Evolutionary conservation across 2,888 invertebrate species (phyloP), one percentile per base, ranked within the genome.

Genomic region (Machimus rusticus): DNA sequence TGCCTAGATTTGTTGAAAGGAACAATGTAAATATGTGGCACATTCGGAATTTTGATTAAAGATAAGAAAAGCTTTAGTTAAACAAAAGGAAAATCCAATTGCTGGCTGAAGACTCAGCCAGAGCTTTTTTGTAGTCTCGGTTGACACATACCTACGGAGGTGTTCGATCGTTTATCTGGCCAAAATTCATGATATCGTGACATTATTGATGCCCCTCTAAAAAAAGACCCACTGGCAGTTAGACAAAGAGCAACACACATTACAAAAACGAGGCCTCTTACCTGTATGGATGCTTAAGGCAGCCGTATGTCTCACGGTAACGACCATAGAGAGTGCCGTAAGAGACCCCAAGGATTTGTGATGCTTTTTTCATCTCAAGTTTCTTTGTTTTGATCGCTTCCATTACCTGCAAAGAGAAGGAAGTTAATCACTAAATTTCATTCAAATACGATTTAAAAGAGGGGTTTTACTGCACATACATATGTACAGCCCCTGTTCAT

Each of bases 281-380:
- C 97, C 97, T 95, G 91, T 97, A 97, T 0, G 97, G 97, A 92
- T 97, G 95, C 93, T 97, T 97, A 88, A 97, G 94, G 91, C 97
- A 97, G 28, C 97, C 97, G 91, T 97, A 97, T 19, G 97, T 97
- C 93, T 98, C 98, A 5, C 98, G 94, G 92, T 98, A 98, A 90
- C 98, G 94, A 2, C 98, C 98, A 92, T 98, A 98, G 8, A 98
- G 94, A 0, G 98, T 98, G 5, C 98, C 98, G 93, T 98, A 98
- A 78, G 97, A 97, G 0, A 98, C 98, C 1, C 98, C 98, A 78
- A 98, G 93, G 87, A 98, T 95, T 92, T 98, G 97, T 2, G 98
- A 97, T 2, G 97, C 98, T 90, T 97, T 97, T 93, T 98, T 98
- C 98, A 98, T 98, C 93, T 98, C 98, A 91, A 98, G 92, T 93